Evolutionary conservation across 2,113 vertebrate species (phyloP), one percentile per base, ranked within the genome.

Genomic region (Myiozetetes cayanensis): DNA sequence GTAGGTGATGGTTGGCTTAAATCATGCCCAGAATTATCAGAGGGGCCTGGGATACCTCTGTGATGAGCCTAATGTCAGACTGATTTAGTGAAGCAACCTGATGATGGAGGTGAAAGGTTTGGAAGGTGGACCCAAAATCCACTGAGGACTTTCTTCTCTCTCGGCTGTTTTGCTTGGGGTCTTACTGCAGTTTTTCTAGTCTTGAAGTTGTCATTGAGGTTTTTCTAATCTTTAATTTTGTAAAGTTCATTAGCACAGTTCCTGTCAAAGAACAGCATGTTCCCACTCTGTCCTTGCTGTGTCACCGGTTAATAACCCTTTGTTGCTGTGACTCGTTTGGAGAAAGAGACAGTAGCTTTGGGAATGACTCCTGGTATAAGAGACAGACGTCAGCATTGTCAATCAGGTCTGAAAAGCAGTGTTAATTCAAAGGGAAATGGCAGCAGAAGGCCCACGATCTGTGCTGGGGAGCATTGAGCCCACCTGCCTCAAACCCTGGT

Each of bases 221-320:
- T 96, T 94, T 96, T 68, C 59, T 73, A 25, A 43, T 74, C 85
- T 95, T 93, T 75, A 78, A 78, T 91, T 94, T 84, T 73, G 5
- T 23, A 35, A 77, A 27, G 41, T 79, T 96, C 77, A 65, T 96
- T 93, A 91, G 80, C 37, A 49, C 61, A 47, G 62, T 66, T 90
- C 35, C 39, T 79, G 58, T 83, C 77, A 92, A 87, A 93, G 96
- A 95, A 87, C 93, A 96, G 82, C 79, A 72, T 2, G 10, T 90
- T 93, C 82, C 65, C 79, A 84, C 78, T 56, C 66, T 70, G 66
- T 73, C 88, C 75, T 81, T 4, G 0, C 67, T 75, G 63, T 94
- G 63, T 96, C 75, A 56, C 44, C 0, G 1, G 43, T 87, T 96
- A 91, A 93, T 77, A 85, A 92, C 63, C 83, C 46, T 87, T 79